Evolutionary conservation across 1,140 invertebrate genomes (phyloP).

Genomic region (Delia radicum): DNA sequence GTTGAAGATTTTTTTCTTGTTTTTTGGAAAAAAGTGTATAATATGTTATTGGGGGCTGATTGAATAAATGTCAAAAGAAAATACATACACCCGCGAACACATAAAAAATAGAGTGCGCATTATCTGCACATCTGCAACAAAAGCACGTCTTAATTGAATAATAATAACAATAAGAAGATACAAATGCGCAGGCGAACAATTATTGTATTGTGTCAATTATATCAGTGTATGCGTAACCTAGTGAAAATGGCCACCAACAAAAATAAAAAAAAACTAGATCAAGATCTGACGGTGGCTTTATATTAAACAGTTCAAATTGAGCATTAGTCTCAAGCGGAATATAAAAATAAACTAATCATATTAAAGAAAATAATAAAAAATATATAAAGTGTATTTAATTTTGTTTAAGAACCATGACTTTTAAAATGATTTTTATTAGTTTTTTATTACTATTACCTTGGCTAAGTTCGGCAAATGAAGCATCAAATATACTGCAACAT

Average conservation of each 20-base stretch:
- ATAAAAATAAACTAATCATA: not conserved
- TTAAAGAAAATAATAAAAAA: not conserved
- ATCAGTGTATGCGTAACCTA: not conserved
- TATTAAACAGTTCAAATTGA: slow-evolving; percentile 21
- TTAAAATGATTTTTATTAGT: not conserved
- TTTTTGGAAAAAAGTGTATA: too few species aligned
- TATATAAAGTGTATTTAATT: too few species aligned
- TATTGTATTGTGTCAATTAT: not conserved
- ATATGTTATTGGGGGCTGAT: not conserved
- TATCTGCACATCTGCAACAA: slow-evolving; percentile 22
- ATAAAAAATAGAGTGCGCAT: not conserved
- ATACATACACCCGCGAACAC: not conserved
- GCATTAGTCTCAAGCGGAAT: not conserved
- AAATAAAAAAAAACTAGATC: slow-evolving; percentile 2
- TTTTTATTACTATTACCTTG: not conserved
- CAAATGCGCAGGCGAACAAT: slow-evolving; percentile 15
- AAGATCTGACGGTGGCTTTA: slow-evolving; percentile 3
- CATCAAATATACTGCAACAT: not conserved
- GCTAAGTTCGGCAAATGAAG: not conserved
- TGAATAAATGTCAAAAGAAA: not conserved
- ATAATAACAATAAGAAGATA: slow-evolving; percentile 12
- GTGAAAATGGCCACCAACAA: not conserved
- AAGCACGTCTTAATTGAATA: slow-evolving; percentile 24
- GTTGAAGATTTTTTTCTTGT: too few species aligned
- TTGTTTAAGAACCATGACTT: not conserved